Evolutionary conservation across 2,113 vertebrate genomes (phyloP).

Genomic region (Peromyscus californicus): DNA sequence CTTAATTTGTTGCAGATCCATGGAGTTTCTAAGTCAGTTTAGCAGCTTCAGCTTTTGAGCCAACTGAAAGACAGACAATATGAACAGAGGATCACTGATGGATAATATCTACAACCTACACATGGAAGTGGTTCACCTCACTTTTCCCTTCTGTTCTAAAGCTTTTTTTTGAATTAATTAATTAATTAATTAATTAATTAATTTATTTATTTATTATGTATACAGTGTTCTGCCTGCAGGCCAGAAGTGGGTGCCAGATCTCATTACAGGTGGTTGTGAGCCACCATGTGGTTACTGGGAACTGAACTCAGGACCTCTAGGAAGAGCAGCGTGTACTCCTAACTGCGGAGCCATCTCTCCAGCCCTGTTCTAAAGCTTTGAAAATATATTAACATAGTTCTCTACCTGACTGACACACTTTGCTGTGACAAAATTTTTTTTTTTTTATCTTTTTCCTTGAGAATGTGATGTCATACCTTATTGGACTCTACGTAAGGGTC

Average conservation of each 20-base stretch:
- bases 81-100: neutral
- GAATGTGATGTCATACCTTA: neutral
- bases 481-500: too few relatives aligned
- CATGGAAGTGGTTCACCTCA: neutral
- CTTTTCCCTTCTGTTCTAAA: neutral
- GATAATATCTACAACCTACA: neutral
- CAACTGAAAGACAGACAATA: neutral
- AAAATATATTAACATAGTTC: neutral
- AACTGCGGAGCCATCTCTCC: too few relatives aligned
- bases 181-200: too few relatives aligned
- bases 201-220: too few relatives aligned
- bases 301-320: too few relatives aligned
- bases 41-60: neutral
- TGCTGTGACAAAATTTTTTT: neutral
- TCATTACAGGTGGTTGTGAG: too few relatives aligned
- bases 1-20: neutral
- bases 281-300: too few relatives aligned
- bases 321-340: too few relatives aligned
- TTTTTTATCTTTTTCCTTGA: neutral
- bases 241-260: too few relatives aligned
- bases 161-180: too few relatives aligned
- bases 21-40: neutral
- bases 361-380: neutral
- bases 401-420: neutral
- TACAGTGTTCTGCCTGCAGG: too few relatives aligned